These are phyloP conservation scores for Scopus umbretta DNA, from an alignment of 2,113 vertebrate genomes.

Conservation along the genomic window DNA sequence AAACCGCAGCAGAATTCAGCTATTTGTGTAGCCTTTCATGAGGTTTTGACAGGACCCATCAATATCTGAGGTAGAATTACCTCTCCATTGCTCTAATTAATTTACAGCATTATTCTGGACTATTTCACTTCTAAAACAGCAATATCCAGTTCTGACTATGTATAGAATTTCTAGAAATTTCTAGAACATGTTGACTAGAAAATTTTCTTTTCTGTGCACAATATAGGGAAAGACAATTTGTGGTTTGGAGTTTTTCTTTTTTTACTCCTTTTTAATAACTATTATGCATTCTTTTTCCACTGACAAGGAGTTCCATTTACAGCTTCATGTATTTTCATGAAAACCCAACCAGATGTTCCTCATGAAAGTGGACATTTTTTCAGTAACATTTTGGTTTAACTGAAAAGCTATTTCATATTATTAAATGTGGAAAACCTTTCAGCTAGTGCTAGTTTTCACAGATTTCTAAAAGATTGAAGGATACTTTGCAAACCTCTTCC, in stretches of 20 bases:
- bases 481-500: neutral
- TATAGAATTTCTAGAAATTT: neutral
- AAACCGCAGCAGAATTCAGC: neutral
- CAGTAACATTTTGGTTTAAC: neutral
- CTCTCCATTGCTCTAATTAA: neutral
- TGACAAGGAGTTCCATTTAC: neutral
- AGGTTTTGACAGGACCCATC: neutral
- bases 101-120: neutral
- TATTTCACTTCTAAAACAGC: neutral
- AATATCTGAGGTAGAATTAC: neutral
- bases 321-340: neutral
- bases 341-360: neutral
- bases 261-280: neutral
- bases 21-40: neutral
- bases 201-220: neutral
- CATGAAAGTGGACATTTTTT: neutral
- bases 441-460: neutral
- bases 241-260: neutral
- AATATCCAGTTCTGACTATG: neutral
- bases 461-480: conserved; percentile 21
- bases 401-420: neutral
- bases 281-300: neutral
- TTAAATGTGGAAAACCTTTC: conserved; percentile 13
- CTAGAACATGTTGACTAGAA: neutral
- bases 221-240: neutral